Percentiles rank a stretch among this genome's conserved stretches.
Conservation (phyloP, 2,113 vertebrate genomes). For the Osmerus mordax region DNA sequence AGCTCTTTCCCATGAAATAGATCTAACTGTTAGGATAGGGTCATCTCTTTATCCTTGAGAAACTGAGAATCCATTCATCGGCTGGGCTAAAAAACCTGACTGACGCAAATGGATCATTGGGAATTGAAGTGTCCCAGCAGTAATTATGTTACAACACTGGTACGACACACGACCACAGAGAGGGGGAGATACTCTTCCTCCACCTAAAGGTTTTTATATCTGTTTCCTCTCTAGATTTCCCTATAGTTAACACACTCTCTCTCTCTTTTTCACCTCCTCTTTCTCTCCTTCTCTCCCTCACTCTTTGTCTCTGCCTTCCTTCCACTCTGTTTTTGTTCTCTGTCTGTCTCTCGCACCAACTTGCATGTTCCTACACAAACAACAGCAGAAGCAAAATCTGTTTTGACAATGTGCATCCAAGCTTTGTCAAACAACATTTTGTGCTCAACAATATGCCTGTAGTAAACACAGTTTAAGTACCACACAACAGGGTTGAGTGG, state of each 20-base stretch:
- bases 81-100: conserved; percentile 76
- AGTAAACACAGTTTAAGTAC: conserved; percentile 10
- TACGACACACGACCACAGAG: conserved; percentile 71
- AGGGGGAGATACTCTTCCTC: conserved; percentile 63
- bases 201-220: conserved; percentile 57
- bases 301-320: conserved; percentile 14
- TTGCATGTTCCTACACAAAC: conserved; percentile 33
- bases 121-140: conserved; percentile 82
- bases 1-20: conserved; percentile 69
- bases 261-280: conserved; percentile 20
- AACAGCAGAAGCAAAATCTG: conserved; percentile 35
- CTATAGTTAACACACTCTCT: conserved; percentile 56
- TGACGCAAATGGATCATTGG: conserved; percentile 84
- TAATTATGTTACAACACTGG: conserved; percentile 81
- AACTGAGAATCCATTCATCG: conserved; percentile 79
- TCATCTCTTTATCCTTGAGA: conserved; percentile 83
- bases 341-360: neutral
- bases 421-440: conserved; percentile 27
- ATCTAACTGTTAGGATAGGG: conserved; percentile 74
- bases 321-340: neutral
- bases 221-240: conserved; percentile 64
- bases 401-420: conserved; percentile 47
- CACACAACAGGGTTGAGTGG: conserved; percentile 20
- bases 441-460: conserved; percentile 7
- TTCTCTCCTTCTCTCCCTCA: conserved; percentile 39